Conservation (phyloP, 2,113 vertebrate species). For the Hylia prasina region DNA sequence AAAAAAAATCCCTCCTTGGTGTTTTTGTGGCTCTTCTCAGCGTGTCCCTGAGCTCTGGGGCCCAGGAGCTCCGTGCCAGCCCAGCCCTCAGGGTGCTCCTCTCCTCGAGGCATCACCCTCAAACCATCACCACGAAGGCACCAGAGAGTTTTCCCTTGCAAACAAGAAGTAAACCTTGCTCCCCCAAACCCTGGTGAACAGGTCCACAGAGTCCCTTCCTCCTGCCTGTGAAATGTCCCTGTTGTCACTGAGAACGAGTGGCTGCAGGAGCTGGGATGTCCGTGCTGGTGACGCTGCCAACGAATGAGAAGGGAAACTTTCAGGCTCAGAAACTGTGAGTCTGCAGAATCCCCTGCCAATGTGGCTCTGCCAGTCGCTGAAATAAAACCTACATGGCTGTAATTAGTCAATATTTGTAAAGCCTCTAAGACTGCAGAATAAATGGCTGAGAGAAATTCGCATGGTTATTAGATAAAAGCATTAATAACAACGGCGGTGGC, state of each 20-base stretch:
- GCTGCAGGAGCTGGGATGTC: neutral
- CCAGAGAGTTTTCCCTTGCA: accelerated
- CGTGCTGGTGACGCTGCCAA: accelerated
- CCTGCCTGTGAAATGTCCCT: neutral
- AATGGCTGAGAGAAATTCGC: neutral
- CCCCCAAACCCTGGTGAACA: neutral
- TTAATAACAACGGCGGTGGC: neutral
- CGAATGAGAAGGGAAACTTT: accelerated
- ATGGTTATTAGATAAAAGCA: neutral
- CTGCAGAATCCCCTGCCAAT: neutral
- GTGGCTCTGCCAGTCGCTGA: neutral
- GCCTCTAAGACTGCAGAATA: neutral
- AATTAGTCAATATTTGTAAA: neutral
- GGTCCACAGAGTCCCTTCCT: neutral
- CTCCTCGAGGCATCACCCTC: neutral
- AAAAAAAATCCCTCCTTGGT: neutral
- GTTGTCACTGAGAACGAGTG: accelerated
- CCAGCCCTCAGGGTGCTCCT: neutral
- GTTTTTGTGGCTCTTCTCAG: too few relatives aligned
- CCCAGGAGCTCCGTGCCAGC: accelerated
- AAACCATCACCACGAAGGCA: accelerated
- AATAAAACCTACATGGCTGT: neutral
- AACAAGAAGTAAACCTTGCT: neutral
- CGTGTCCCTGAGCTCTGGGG: accelerated
- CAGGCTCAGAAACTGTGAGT: neutral